Evolutionary conservation across 2,113 vertebrate genomes (phyloP), one percentile per base, ranked within the genome.

Genomic region (Xiphophorus couchianus): DNA sequence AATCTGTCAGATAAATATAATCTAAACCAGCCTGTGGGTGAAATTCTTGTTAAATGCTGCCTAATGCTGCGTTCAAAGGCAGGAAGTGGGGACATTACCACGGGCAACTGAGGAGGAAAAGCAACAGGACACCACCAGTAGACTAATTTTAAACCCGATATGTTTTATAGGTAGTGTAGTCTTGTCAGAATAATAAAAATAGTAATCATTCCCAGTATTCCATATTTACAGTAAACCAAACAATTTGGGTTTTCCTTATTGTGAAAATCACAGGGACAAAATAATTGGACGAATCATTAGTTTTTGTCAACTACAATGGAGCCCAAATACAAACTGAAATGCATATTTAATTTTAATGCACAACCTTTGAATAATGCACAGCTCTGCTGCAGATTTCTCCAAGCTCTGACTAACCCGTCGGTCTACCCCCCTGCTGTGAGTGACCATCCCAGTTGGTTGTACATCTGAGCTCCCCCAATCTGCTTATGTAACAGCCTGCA

Each of bases 401-500:
- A 30, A 61, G 69, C 69, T 82, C 63, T 71, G 69, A 84, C 48
- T 72, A 66, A 78, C 70, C 73, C 48, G 60, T 58, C 39, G 58
- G 37, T 37, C 74, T 25, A 69, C 74, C 81, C 48, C 71, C 73
- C 80, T 74, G 80, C n/a, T 7, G 81, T 1, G 77, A 76, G 64
- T 74, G 84, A 73, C 80, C 77, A 66, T n/a, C 3, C 72, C 61
- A 68, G 69, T 66, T 78, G 66, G 30, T 33, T 12, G 76, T 79
- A 28, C 61, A 80, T 84, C 71, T 75, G 74, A 84, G 85, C 78
- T 77, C 74, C 58, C 77, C 70, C 82, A 87, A 87, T 84, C 86
- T 84, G 83, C 85, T 93, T 92, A 90, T 90, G 84, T 92, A 92
- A 92, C 86, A 84, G 76, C 66, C 86, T 84, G 76, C 66, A 64